A percentile compares a stretch with the other conserved stretches of the same genome.
Conservation (phyloP, 2,888 invertebrate genomes). For the Calameuta filiformis region DNA sequence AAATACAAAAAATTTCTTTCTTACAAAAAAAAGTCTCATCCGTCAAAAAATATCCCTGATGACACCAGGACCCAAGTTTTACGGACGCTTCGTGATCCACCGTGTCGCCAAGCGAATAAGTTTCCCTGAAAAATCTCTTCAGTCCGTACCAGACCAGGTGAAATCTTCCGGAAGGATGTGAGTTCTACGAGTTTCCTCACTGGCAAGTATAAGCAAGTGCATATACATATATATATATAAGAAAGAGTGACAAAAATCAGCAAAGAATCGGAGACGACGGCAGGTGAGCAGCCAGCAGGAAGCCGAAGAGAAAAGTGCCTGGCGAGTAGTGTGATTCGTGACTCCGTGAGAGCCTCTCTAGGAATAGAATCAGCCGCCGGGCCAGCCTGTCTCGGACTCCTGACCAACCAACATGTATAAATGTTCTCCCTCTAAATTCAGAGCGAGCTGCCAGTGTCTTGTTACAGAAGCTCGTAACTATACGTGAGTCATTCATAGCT, state of each 20-base stretch:
- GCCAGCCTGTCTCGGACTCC: constrained; percentile 24
- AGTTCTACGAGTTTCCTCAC: background rate
- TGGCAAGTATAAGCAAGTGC: background rate
- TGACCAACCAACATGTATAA: constrained; percentile 29
- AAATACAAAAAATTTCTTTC: too few species aligned
- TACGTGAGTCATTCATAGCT: constrained; percentile 36
- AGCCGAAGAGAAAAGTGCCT: background rate
- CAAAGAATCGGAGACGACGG: background rate
- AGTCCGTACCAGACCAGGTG: background rate
- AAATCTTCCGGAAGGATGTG: background rate
- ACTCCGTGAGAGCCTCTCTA: constrained; percentile 18
- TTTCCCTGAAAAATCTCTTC: background rate
- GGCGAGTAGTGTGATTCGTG: constrained; percentile 13
- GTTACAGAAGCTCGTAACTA: constrained; percentile 30
- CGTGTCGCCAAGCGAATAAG: background rate
- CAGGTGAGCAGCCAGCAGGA: background rate
- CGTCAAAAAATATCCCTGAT: background rate
- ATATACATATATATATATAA: background rate
- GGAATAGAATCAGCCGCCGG: constrained; percentile 36
- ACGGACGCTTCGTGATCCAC: background rate
- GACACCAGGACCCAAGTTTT: background rate
- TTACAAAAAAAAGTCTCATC: background rate
- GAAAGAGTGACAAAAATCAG: background rate
- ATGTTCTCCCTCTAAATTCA: constrained; percentile 40
- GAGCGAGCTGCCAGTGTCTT: constrained; percentile 37